Percentiles rank a stretch among this genome's conserved stretches.
Conservation (phyloP, 64 coral and sea anemone genomes). For the Montipora sp. region DNA sequence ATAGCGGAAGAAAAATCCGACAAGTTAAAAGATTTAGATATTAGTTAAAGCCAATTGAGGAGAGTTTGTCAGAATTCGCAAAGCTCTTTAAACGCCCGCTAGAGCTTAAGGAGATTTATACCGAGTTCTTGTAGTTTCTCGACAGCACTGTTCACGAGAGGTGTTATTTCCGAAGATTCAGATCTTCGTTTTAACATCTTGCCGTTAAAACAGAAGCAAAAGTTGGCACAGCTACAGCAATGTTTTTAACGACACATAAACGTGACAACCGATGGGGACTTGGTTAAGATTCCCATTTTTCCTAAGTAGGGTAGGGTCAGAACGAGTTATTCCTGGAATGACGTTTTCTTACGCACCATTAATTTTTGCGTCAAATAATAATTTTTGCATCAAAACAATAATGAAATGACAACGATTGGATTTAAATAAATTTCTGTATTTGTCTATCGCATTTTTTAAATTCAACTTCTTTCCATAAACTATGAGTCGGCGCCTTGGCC, state of each 20-base stretch:
- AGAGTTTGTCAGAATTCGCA: too few species aligned
- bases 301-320: neutral
- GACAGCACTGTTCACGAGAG: slow-evolving; percentile 85
- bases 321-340: too few species aligned
- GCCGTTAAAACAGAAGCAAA: neutral
- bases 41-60: too few species aligned
- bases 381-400: neutral
- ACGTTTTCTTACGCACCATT: too few species aligned
- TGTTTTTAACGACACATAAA: too few species aligned
- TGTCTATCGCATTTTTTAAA: too few species aligned
- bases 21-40: neutral
- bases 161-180: slow-evolving; percentile 79
- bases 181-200: slow-evolving; percentile 79
- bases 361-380: neutral
- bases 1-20: neutral
- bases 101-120: neutral
- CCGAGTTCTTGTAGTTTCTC: slow-evolving; percentile 87
- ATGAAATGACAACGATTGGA: too few species aligned
- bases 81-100: too few species aligned
- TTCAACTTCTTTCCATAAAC: neutral
- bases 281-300: too few species aligned
- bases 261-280: too few species aligned
- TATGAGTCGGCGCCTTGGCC: neutral
- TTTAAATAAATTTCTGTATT: neutral
- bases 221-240: neutral